Evolutionary conservation across 2,113 vertebrate genomes (phyloP), one percentile per base, ranked within the genome.

Genomic region (Atherinomorus stipes): DNA sequence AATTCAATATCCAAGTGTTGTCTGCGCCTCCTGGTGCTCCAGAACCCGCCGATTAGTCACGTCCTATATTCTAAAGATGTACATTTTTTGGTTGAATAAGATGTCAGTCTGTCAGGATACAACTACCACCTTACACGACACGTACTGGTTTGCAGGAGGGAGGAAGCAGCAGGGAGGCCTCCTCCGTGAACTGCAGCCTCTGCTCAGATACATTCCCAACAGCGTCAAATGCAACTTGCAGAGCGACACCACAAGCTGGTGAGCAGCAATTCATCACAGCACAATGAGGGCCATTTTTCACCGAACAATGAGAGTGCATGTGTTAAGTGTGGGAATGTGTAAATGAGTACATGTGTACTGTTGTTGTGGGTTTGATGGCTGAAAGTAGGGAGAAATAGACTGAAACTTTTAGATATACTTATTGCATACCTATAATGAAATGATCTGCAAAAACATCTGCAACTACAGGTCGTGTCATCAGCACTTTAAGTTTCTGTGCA

Each of bases 21-120:
- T 59, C 68, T 34, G 6, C 0, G 37, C 31, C 11, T 75, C 42
- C 62, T 50, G 52, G 52, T 66, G 44, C 60, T 52, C 25, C 7
- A 47, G 31, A 67, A 38, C 57, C 19, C 28, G 26, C 3, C 4
- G n/a, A 8, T 38, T 18, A 37, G 64, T 26, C 52, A 63, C 54
- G 71, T 38, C 57, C 38, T 63, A 38, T 19, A 62, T 57, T 70
- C 57, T 37, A 51, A 44, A 63, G 28, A 34, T 26, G n/a, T 54
- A 44, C 19, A 1, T 16, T 40, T 25, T 61, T 50, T 45, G 37
- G 28, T 54, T 52, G 37, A 72, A 71, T 1, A 31, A 28, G 21
- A 58, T 53, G 38, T 64, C 38, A 64, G 5, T 26, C 49, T 70
- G 28, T 37, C 38, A 65, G 47, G 28, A 40, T 59, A 21, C 21